Evolutionary conservation across 2,888 invertebrate genomes (phyloP), one percentile per base, ranked within the genome.

Genomic region (Diogma glabrata): DNA sequence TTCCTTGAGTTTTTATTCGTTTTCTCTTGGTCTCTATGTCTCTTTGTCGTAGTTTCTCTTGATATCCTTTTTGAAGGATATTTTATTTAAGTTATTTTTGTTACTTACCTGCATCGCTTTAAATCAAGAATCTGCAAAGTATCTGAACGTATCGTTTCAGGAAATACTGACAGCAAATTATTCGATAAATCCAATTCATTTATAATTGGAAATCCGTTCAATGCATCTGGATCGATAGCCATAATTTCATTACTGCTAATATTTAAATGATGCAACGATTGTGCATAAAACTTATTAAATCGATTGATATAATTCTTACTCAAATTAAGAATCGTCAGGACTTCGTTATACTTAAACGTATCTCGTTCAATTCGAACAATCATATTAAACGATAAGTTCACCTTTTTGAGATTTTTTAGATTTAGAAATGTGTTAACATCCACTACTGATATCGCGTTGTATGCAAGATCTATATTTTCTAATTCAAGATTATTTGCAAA

Each of bases 311-410:
- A 81, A 62, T 83, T 84, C 58, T 79, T 72, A 4, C 84, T 79
- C 30, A 87, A 61, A 62, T 79, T 81, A 12, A 87, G 64, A 47
- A 73, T 69, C 5, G 72, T 73, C 23, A 87, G 64, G 2, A 75
- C 72, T 14, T 76, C 73, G 64, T 80, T 83, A 56, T 77, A 72
- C 28, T 72, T 64, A 57, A 87, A 76, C 3, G 76, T 71, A 45
- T 77, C 72, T 55, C 76, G 73, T 51, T 79, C 76, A 55, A 87
- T 62, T 6, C 64, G 61, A 0, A 75, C 74, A 51, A 87, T 74
- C 64, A 78, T 78, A 64, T 87, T 87, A 65, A 75, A 77, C 1
- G 87, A 85, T 55, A 87, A 65, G 65, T 87, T 83, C 48, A 87
- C 67, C 54, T 71, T 65, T 58, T 76, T 75, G 5, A 87, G 63